A percentile compares a stretch with the other conserved stretches of the same genome.
These are phyloP conservation scores for Euzetes globulus DNA, from an alignment of 2,888 invertebrate species.

Conservation along the genomic window DNA sequence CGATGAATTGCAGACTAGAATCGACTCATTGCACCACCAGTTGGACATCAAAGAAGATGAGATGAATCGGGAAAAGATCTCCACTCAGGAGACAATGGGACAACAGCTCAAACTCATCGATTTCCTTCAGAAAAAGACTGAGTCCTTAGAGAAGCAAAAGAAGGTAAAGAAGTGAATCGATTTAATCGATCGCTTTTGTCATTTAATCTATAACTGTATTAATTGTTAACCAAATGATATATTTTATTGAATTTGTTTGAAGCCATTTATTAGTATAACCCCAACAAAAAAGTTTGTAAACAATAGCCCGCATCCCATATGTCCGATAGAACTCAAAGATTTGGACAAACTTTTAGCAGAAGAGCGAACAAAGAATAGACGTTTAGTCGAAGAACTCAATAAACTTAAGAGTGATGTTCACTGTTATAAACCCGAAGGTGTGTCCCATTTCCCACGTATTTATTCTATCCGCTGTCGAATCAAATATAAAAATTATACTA, in stretches of 20 bases:
- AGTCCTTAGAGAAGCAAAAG: slow-evolving; percentile 29
- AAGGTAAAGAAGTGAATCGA: slow-evolving; percentile 24
- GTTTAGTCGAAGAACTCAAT: neutral
- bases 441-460: neutral
- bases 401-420: neutral
- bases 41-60: slow-evolving; percentile 17
- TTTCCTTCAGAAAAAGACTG: neutral
- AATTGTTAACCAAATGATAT: neutral
- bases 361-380: neutral
- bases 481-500: neutral
- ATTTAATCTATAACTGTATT: neutral
- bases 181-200: neutral
- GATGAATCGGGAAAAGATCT: neutral
- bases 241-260: neutral
- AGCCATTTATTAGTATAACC: slow-evolving; percentile 15
- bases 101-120: slow-evolving; percentile 33
- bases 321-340: slow-evolving; percentile 12
- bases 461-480: too few relatives aligned
- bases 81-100: neutral
- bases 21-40: neutral
- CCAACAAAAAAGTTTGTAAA: slow-evolving; percentile 6
- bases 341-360: slow-evolving; percentile 21
- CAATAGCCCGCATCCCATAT: neutral
- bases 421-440: neutral
- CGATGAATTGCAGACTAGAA: slow-evolving; percentile 8